Evolutionary conservation across 2,113 vertebrate genomes (phyloP), one percentile per base, ranked within the genome.

Genomic region (Mormyrus iriodes): DNA sequence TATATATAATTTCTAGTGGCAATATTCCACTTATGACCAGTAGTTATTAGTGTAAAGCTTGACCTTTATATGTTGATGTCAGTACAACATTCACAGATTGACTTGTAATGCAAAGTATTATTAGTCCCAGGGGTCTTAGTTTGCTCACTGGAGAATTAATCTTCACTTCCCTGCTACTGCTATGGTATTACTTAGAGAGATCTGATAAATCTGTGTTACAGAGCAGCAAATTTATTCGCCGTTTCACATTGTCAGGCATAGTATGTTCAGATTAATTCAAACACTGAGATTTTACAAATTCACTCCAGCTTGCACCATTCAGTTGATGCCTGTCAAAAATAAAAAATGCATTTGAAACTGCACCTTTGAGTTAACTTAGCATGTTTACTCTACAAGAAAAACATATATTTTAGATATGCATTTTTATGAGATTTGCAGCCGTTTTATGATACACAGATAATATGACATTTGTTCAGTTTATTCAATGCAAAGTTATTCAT

Each of bases 401-500:
- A 31, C 31, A 49, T 35, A 49, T 86, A 35, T 55, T 86, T 86
- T n/a, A 53, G 48, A 52, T 86, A 31, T 86, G 79, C 84, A 86
- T 58, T 58, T 87, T 61, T 87, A 51, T 35, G 48, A 55, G 51
- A 86, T 52, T 51, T 83, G 24, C 19, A 51, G 13, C 24, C 85
- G 85, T 53, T 52, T 53, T 10, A 53, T 12, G n/a, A 39, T 21
- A 53, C 49, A 55, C 31, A 35, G 13, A 86, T 87, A n/a, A 49
- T 55, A 55, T 90, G 89, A 90, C 91, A 91, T 90, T 90, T 90
- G 91, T 90, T 91, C 88, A 89, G 88, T 89, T 91, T 91, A 91
- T 91, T 55, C 91, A 91, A 90, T 88, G 92, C 90, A 87, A 92
- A 91, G 89, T 89, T 92, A 91, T 90, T 88, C 90, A 90, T 89